Evolutionary conservation across 1,140 invertebrate genomes (phyloP), one percentile per base, ranked within the genome.

Genomic region (Cyrtorhinus lividipennis): DNA sequence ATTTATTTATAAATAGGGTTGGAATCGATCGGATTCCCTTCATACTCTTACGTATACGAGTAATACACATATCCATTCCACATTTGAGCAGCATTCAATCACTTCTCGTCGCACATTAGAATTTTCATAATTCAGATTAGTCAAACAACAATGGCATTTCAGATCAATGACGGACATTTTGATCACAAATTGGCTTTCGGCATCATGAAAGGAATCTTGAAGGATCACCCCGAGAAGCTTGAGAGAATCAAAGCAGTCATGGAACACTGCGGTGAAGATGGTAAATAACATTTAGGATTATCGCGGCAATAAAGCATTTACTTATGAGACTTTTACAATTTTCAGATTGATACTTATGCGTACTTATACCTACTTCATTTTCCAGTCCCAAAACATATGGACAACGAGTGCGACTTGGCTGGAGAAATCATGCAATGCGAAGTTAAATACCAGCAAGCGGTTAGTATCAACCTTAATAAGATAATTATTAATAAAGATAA

Each of bases 301-400:
- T 45, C n/a, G n/a, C n/a, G 10, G n/a, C 38, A 45, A 45, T 45
- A 45, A 45, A n/a, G 10, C n/a, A 45, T 45, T 45, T 12, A 45
- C n/a, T n/a, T n/a, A n/a, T n/a, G n/a, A n/a, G n/a, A n/a, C n/a
- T n/a, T n/a, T n/a, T n/a, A n/a, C n/a, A n/a, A n/a, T n/a, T n/a
- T n/a, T n/a, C n/a, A n/a, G n/a, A n/a, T n/a, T n/a, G n/a, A n/a
- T n/a, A n/a, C n/a, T n/a, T n/a, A n/a, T n/a, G n/a, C n/a, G n/a
- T n/a, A n/a, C 30, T 8, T 38, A 38, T 38, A 38, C 30, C 30
- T 38, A 38, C 30, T 38, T n/a, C n/a, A n/a, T n/a, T n/a, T 62
- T 62, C 12, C 30, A 62, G 62, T 62, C n/a, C 62, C 62, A 2
- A 26, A 62, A 48, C 48, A 62, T 18, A 62, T 62, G 62, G 62